These are phyloP conservation scores for Lithophane socia DNA, from an alignment of 2,888 invertebrate genomes.

Conservation along the genomic window DNA sequence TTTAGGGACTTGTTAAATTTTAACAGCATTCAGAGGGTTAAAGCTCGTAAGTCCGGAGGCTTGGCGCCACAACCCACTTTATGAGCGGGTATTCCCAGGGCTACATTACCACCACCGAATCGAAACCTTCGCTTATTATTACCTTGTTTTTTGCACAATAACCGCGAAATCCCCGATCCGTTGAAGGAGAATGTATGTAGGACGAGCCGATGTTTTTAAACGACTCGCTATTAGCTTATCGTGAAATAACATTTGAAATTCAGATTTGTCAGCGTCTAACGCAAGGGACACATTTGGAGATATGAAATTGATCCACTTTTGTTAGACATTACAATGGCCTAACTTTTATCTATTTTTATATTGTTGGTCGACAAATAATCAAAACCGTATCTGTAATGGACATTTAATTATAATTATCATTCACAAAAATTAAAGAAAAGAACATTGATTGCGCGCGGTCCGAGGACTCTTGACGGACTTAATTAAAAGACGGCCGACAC, in stretches of 20 bases:
- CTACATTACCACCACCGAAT: constrained; percentile 69
- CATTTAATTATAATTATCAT: constrained; percentile 39
- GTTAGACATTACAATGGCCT: constrained; percentile 26
- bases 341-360: constrained; percentile 46
- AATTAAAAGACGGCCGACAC: constrained; percentile 61
- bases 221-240: constrained; percentile 34
- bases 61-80: constrained; percentile 73
- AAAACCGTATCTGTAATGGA: constrained; percentile 9
- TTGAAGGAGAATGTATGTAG: constrained; percentile 54
- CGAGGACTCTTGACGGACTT: constrained; percentile 48
- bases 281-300: constrained; percentile 47
- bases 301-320: constrained; percentile 47
- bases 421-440: constrained; percentile 35
- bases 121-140: constrained; percentile 76
- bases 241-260: constrained; percentile 60
- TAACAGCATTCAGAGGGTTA: constrained; percentile 73
- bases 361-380: constrained; percentile 3
- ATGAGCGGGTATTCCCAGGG: constrained; percentile 73
- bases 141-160: constrained; percentile 74
- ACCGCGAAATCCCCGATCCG: constrained; percentile 67
- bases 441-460: constrained; percentile 27
- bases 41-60: constrained; percentile 66
- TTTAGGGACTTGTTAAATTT: constrained; percentile 79
- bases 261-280: constrained; percentile 56
- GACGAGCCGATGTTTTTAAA: constrained; percentile 56